These are phyloP conservation scores for Dynastes grantii DNA, from an alignment of 2,888 invertebrate genomes.

Conservation along the genomic window DNA sequence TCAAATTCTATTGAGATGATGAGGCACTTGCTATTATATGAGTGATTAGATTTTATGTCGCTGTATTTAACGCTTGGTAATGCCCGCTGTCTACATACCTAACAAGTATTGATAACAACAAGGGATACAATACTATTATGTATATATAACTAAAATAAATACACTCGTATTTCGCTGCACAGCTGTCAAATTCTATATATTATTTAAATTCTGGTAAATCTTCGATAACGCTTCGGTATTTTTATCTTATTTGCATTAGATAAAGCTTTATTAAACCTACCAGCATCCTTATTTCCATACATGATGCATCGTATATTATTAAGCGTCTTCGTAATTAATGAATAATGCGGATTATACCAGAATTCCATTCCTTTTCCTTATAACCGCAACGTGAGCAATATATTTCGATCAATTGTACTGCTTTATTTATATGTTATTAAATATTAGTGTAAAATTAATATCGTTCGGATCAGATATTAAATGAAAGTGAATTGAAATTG, in stretches of 20 bases:
- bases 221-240: constrained; percentile 35
- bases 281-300: constrained; percentile 33
- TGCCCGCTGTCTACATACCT: not conserved
- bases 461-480: constrained; percentile 14
- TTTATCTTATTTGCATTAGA: constrained; percentile 48
- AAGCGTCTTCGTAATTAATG: constrained; percentile 3
- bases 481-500: constrained; percentile 29
- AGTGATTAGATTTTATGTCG: constrained; percentile 27
- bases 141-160: constrained; percentile 18
- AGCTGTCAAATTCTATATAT: constrained; percentile 47
- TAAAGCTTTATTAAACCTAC: constrained; percentile 40
- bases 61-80: not conserved
- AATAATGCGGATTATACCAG: too few species aligned
- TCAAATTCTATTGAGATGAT: constrained; percentile 8
- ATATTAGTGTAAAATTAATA: constrained; percentile 4
- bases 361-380: not conserved
- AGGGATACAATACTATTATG: too few species aligned
- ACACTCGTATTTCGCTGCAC: constrained; percentile 20
- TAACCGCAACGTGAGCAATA: not conserved
- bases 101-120: too few species aligned
- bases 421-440: too few species aligned
- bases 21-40: constrained; percentile 12
- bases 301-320: constrained; percentile 1
- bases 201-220: constrained; percentile 44
- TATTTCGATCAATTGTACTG: not conserved